phyloP scores from a whole-genome alignment of 1,140 invertebrate species.

The Bicyclus anynana region DNA sequence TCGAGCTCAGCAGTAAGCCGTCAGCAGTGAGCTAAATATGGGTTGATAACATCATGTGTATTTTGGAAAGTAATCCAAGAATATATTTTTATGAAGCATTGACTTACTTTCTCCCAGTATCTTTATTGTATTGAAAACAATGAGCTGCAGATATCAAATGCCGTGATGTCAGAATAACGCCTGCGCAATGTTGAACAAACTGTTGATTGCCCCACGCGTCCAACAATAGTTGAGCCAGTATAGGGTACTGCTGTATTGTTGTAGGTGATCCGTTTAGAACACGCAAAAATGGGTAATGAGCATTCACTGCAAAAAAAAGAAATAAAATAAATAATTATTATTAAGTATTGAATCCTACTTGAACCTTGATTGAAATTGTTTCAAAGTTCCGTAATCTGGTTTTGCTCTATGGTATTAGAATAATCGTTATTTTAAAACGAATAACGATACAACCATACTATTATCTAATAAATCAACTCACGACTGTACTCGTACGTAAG shows the following conservation, averaged over 20 bases:
- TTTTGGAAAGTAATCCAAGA: no score
- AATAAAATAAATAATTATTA: not conserved
- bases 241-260: conserved; percentile 51
- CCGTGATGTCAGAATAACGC: conserved; percentile 56
- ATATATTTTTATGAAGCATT: not conserved
- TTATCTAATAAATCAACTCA: no score
- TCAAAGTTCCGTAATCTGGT: no score
- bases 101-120: conserved; percentile 55
- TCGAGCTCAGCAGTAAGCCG: no score
- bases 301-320: conserved; percentile 33
- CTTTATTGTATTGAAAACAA: conserved; percentile 55
- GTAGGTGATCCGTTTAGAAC: conserved; percentile 56
- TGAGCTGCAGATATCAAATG: conserved; percentile 62
- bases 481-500: no score
- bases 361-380: no score
- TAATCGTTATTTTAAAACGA: no score
- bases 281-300: conserved; percentile 32
- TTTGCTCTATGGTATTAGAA: no score
- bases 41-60: no score
- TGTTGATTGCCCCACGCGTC: conserved; percentile 51
- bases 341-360: no score
- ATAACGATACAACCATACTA: no score
- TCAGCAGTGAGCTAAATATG: no score
- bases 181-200: conserved; percentile 59
- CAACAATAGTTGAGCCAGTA: conserved; percentile 55